phyloP scores from a whole-genome alignment of 2,113 vertebrate species.

The Synodontis membranacea region DNA sequence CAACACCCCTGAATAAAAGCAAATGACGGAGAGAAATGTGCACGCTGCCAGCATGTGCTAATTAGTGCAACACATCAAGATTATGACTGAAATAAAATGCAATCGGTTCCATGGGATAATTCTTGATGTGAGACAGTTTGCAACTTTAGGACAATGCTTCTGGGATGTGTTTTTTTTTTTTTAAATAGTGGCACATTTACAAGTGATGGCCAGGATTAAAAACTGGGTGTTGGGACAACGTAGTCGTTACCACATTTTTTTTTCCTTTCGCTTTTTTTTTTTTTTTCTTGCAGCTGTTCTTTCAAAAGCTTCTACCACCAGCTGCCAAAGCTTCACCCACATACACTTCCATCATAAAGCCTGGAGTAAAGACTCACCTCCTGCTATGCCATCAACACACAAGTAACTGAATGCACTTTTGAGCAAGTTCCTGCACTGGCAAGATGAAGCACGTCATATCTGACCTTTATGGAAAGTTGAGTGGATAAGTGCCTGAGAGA shows the following conservation, averaged over 20 bases:
- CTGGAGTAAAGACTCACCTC: conserved; percentile 56
- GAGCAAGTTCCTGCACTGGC: conserved; percentile 62
- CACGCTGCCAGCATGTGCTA: conserved; percentile 66
- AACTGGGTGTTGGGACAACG: conserved; percentile 59
- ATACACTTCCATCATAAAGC: background rate
- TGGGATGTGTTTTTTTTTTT: conserved; percentile 67
- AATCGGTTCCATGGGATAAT: conserved; percentile 68
- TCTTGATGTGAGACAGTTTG: conserved; percentile 72
- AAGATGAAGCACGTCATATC: conserved; percentile 65
- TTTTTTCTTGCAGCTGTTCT: conserved; percentile 38
- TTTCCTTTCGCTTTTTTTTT: background rate
- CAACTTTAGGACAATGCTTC: conserved; percentile 72
- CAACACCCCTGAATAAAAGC: conserved; percentile 59
- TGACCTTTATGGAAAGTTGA: conserved; percentile 56
- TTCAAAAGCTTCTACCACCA: conserved; percentile 42
- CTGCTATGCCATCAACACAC: conserved; percentile 63
- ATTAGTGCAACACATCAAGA: conserved; percentile 73
- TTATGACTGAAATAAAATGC: conserved; percentile 75
- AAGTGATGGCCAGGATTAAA: conserved; percentile 67
- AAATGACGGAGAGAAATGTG: conserved; percentile 69
- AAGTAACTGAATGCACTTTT: conserved; percentile 65
- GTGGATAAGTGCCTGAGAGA: conserved; percentile 53
- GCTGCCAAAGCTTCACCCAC: conserved; percentile 14
- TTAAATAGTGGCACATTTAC: conserved; percentile 58
- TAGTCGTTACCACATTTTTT: conserved; percentile 62